These are phyloP conservation scores for Papilio polyxenes DNA, from an alignment of 1,140 invertebrate genomes.

Conservation along the genomic window DNA sequence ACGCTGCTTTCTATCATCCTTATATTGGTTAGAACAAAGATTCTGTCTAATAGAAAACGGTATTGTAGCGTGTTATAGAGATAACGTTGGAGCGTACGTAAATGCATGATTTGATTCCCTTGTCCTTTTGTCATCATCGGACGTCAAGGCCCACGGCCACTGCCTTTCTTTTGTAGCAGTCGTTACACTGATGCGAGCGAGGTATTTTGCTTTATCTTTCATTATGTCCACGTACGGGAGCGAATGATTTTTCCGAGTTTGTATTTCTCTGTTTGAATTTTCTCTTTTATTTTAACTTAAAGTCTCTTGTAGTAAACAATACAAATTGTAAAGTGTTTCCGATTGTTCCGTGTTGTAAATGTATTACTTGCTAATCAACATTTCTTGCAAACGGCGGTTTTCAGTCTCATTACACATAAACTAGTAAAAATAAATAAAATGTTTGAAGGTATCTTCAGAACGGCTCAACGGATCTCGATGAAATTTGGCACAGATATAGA, in stretches of 20 bases:
- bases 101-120: conserved; percentile 7
- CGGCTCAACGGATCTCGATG: too few species aligned
- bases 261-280: background rate
- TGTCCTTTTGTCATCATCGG: conserved; percentile 12
- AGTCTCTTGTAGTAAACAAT: background rate
- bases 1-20: too few species aligned
- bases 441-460: too few species aligned
- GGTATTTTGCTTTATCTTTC: background rate
- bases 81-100: background rate
- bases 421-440: background rate
- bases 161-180: conserved; percentile 2
- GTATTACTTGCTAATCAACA: background rate
- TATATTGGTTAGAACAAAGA: background rate
- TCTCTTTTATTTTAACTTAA: background rate
- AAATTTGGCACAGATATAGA: too few species aligned
- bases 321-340: background rate
- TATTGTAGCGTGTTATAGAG: background rate
- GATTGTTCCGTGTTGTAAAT: too few species aligned
- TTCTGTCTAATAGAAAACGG: background rate
- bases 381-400: background rate
- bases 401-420: background rate
- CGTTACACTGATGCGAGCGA: background rate
- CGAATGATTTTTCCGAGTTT: background rate
- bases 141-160: background rate
- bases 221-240: background rate